These are phyloP conservation scores for Callitettix versicolor DNA, from an alignment of 1,140 invertebrate genomes.

Conservation along the genomic window DNA sequence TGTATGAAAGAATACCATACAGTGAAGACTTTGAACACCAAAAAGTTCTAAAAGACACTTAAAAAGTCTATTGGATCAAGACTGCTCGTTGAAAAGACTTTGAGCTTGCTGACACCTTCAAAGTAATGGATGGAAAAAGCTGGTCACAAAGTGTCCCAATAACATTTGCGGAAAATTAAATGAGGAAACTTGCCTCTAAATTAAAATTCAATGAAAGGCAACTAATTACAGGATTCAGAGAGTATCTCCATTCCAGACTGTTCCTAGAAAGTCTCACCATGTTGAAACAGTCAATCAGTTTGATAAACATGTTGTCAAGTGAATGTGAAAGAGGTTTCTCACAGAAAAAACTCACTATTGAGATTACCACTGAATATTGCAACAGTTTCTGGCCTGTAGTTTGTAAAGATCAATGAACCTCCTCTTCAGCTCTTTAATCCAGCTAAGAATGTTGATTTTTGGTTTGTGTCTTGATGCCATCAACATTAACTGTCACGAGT, in stretches of 20 bases:
- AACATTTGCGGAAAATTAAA: constrained; percentile 2
- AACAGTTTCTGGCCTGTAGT: constrained; percentile 4
- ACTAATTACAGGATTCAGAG: neutral
- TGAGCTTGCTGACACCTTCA: neutral
- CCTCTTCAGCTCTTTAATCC: neutral
- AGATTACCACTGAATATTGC: neutral
- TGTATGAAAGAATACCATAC: neutral
- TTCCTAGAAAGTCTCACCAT: neutral
- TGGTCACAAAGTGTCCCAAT: neutral
- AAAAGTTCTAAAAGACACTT: neutral
- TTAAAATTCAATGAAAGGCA: constrained; percentile 1
- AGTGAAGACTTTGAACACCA: neutral
- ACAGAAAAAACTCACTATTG: neutral
- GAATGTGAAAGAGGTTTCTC: constrained; percentile 6
- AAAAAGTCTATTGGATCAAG: constrained; percentile 3
- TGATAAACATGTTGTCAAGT: neutral
- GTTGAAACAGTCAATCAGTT: neutral
- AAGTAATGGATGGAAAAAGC: neutral
- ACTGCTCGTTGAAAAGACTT: constrained; percentile 2
- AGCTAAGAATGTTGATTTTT: constrained; percentile 2
- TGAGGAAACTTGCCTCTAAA: constrained; percentile 2
- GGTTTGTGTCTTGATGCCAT: constrained; percentile 2
- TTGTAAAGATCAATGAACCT: constrained; percentile 7
- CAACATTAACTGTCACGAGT: constrained; percentile 4
- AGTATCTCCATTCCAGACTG: neutral